Base-by-base conservation (phyloP, 2,797 vertebrate species). In the Enteromius radiatus region DNA sequence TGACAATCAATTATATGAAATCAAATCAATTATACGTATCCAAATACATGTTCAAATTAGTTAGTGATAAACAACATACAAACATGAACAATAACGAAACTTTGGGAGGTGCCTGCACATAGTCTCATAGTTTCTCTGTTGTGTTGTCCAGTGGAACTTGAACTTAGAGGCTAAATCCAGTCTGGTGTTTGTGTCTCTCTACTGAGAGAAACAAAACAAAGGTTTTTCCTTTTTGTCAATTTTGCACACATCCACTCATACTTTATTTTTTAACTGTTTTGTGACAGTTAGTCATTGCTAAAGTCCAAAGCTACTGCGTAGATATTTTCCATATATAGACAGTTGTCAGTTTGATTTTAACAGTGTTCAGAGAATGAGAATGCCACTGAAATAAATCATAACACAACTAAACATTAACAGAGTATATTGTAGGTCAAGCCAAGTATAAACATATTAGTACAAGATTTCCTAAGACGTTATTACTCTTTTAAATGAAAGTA, bases 361-460 rank as follows among this genome's bases (percentile, higher is more conserved):
- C 61, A 67, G 12, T 4, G 5, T 80, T 45, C 54, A 81, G 52
- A 75, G 9, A 74, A 65, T 15, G 28, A n/a, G 31, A 81, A 15
- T 17, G 17, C 38, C 11, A n/a, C 41, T 45, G 19, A 77, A 77
- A 76, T 26, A 33, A 70, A 12, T 21, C 71, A 11, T 73, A 31
- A 74, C n/a, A 52, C 43, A 75, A 28, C 61, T 52, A 75, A 74
- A 68, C 71, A 68, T 56, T 76, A 33, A 67, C 61, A 68, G 33
- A 76, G 38, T 56, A 33, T 49, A 76, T 54, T 67, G 54, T 17
- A 56, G 36, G 65, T 64, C 15, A 65, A 54, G 70, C 15, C 5
- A 64, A 68, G 17, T 28, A 79, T 8, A 56, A 81, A 52, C 41
- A 73, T 21, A 38, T 49, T 49, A 64, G 69, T 65, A 49, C 21